phyloP scores from a whole-genome alignment of 64 coral and sea anemone genomes.

The Orbicella faveolata region DNA sequence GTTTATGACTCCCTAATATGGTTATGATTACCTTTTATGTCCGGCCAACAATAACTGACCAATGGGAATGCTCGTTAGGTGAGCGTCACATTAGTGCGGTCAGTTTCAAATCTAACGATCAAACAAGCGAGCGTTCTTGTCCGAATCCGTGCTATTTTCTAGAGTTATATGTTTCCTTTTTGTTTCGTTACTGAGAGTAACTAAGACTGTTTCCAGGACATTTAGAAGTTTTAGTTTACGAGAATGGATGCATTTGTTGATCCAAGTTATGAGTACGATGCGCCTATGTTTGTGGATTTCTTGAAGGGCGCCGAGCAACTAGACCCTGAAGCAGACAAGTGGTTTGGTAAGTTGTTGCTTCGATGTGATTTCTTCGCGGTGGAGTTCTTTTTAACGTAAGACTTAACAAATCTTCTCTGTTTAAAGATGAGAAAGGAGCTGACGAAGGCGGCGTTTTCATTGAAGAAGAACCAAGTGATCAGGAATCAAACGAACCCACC shows the following conservation, averaged over 20 bases:
- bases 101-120: constrained; percentile 48
- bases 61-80: constrained; percentile 28
- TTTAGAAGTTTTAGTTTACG: background rate
- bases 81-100: constrained; percentile 18
- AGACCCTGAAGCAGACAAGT: constrained; percentile 66
- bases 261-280: constrained; percentile 83
- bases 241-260: constrained; percentile 48
- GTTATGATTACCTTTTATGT: constrained; percentile 48
- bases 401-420: background rate
- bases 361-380: background rate
- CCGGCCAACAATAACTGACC: background rate
- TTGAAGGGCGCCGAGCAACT: background rate
- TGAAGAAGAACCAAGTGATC: constrained; percentile 42
- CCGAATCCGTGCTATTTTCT: background rate
- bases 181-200: background rate
- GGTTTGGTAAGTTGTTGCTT: constrained; percentile 78
- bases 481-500: background rate
- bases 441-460: constrained; percentile 63
- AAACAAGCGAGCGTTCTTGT: background rate
- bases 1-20: constrained; percentile 37
- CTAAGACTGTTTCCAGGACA: no score
- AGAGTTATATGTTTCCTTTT: background rate
- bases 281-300: constrained; percentile 96
- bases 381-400: no score
- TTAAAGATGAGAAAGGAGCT: constrained; percentile 55